Evolutionary conservation across 2,888 invertebrate genomes (phyloP), one percentile per base, ranked within the genome.

Genomic region (Carpatolechia fugitivella): DNA sequence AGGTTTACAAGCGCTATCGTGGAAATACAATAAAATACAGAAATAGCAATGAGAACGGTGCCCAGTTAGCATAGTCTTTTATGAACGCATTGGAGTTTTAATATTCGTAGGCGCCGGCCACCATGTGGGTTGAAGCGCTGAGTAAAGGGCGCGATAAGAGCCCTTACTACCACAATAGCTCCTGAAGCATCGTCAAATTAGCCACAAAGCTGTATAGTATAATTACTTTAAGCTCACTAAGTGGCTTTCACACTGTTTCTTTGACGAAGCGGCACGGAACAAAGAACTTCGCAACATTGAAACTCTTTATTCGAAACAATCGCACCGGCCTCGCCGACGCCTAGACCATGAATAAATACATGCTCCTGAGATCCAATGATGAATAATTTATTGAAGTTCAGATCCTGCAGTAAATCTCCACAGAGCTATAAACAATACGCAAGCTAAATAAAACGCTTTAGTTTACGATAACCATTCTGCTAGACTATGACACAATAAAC

Each of bases 381-480:
- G 75, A 79, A 80, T 79, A 69, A 80, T 80, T 69, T 73, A 80
- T 73, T 29, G n/a, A 7, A 24, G 48, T 41, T 51, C 53, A 55
- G 61, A 62, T 64, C 61, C 60, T 52, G 56, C 60, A 63, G 70
- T 75, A 72, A 74, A 72, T 75, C 69, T 60, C 56, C 52, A 54
- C 56, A 56, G 59, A 48, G 57, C 55, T 49, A 52, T 50, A 55
- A 57, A 60, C 58, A 49, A 55, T 52, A 38, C 52, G 31, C 56
- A 54, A 40, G 16, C 7, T 10, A 41, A 41, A 54, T 56, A 13
- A 47, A 31, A 47, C 10, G 16, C 20, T 47, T 47, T 14, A 30
- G 13, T 46, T 24, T 29, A 47, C 29, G 31, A 47, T n/a, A 20
- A 44, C 3, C 29, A 44, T 29, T 1, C 6, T n/a, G 3, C 29